Evolutionary conservation across 2,797 vertebrate genomes (phyloP).

Genomic region (Morelia viridis): DNA sequence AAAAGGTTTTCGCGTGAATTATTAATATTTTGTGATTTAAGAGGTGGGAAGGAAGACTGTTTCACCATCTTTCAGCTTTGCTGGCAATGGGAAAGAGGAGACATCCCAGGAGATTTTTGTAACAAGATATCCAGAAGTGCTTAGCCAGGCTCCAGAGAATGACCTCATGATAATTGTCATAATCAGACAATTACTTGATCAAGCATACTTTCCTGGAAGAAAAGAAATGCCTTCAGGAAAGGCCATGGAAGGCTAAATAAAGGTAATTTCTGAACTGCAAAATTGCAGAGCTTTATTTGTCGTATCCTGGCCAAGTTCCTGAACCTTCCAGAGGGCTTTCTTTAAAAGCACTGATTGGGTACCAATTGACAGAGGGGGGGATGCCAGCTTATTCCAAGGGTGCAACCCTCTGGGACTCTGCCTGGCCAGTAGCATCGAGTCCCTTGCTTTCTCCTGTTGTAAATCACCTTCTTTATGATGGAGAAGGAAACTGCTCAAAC

Average conservation of each 20-base stretch:
- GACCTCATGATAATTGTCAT: slow-evolving; percentile 1
- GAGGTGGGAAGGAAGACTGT: not conserved
- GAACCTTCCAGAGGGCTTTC: not conserved
- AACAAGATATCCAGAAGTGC: slow-evolving; percentile 14
- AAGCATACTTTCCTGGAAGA: not conserved
- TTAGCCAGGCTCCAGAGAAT: slow-evolving; percentile 7
- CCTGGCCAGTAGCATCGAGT: not conserved
- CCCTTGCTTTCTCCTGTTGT: not conserved
- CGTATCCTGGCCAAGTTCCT: not conserved
- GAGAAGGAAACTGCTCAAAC: not conserved
- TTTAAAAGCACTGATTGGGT: not conserved
- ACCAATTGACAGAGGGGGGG: not conserved
- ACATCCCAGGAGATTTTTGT: not conserved
- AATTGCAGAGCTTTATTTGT: not conserved
- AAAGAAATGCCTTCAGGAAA: not conserved
- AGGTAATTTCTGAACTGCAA: not conserved
- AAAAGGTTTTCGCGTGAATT: not conserved
- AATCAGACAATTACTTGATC: not conserved
- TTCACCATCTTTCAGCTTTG: not conserved
- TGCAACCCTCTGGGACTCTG: not conserved
- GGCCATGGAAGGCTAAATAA: not conserved
- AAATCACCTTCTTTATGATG: not conserved
- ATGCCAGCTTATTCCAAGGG: not conserved
- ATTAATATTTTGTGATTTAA: not conserved
- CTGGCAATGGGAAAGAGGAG: not conserved